Evolutionary conservation across 2,888 invertebrate species (phyloP).

Genomic region (Pristionchus mayeri): DNA sequence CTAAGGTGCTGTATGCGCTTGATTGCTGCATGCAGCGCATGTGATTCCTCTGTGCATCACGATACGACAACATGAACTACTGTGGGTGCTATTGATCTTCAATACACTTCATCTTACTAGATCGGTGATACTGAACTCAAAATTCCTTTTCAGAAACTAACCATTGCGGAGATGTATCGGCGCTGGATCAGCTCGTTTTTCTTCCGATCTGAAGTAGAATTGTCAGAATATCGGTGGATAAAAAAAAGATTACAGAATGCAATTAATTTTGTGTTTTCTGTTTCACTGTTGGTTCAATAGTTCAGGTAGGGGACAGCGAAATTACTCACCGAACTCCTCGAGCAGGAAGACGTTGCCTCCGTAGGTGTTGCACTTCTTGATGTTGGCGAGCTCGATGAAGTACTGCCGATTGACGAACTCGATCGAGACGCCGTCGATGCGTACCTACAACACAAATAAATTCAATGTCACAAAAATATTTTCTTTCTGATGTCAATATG

Average conservation of each 20-base stretch:
- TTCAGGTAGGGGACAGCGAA: conserved; percentile 76
- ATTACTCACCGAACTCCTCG: conserved; percentile 96
- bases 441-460: too few relatives aligned
- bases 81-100: too few relatives aligned
- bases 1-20: not conserved
- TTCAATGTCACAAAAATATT: too few relatives aligned
- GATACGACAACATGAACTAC: conserved; percentile 80
- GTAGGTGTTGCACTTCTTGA: conserved; percentile 99
- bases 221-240: not conserved
- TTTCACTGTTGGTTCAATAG: too few relatives aligned
- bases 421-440: conserved; percentile 99
- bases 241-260: not conserved
- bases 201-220: conserved; percentile 87
- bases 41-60: too few relatives aligned
- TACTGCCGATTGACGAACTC: conserved; percentile 99
- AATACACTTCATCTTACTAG: not conserved
- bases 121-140: not conserved
- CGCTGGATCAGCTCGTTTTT: conserved; percentile 95
- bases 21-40: not conserved
- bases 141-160: conserved; percentile 80
- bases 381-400: conserved; percentile 98
- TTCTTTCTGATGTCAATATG: too few relatives aligned
- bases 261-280: too few relatives aligned
- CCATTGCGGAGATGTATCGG: conserved; percentile 98
- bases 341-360: conserved; percentile 98